These are phyloP conservation scores for Mus spicilegus DNA, from an alignment of 2,113 vertebrate genomes.

Conservation along the genomic window DNA sequence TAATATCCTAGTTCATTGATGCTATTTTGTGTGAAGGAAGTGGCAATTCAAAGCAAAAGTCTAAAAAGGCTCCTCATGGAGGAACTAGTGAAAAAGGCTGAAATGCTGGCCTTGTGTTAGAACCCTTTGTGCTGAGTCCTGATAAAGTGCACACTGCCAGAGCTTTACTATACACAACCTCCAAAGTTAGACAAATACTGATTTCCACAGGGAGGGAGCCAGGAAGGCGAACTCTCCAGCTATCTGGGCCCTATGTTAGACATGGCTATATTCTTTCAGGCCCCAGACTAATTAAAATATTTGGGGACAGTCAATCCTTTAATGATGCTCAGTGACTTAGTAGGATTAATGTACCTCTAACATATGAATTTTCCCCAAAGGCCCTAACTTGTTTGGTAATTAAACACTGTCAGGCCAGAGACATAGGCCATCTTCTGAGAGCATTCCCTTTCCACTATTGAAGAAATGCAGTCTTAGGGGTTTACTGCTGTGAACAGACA, in stretches of 20 bases:
- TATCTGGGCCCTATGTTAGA: constrained; percentile 26
- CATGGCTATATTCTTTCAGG: neutral
- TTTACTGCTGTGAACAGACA: no score
- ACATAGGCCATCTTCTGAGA: constrained; percentile 47
- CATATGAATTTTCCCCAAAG: constrained; percentile 63
- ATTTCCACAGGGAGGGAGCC: neutral
- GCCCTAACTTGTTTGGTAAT: constrained; percentile 34
- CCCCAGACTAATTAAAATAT: constrained; percentile 47
- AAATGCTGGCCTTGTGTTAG: neutral
- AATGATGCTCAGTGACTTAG: constrained; percentile 44
- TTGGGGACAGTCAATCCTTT: constrained; percentile 45
- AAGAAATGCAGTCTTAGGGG: neutral
- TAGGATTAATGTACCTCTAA: constrained; percentile 68
- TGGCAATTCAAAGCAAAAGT: neutral
- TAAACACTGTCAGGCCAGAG: neutral
- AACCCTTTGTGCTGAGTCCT: neutral
- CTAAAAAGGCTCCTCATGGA: neutral
- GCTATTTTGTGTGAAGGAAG: neutral
- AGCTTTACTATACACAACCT: neutral
- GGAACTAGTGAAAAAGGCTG: neutral
- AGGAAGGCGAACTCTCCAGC: neutral
- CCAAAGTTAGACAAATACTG: constrained; percentile 11
- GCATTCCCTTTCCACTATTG: neutral
- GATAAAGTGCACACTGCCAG: neutral
- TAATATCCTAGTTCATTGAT: neutral